These are phyloP conservation scores for Tyria jacobaeae DNA, from an alignment of 2,888 invertebrate species.

Conservation along the genomic window DNA sequence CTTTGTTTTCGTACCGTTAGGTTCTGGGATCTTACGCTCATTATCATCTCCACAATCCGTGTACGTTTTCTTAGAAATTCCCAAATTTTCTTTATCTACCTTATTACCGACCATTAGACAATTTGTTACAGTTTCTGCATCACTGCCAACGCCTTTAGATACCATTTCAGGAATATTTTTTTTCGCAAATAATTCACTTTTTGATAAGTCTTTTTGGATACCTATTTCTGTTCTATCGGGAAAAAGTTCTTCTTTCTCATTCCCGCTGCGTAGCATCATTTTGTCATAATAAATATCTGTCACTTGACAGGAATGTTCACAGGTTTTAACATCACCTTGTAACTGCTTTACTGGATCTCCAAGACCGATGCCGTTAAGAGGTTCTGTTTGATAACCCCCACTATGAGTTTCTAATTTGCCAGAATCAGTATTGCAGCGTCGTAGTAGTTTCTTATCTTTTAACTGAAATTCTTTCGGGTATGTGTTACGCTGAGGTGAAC, in stretches of 20 bases:
- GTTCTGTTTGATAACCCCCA: conserved; percentile 40
- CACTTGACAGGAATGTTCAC: conserved; percentile 5
- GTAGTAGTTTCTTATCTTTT: conserved; percentile 57
- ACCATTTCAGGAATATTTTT: conserved; percentile 9
- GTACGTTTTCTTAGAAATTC: neutral
- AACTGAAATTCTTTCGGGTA: conserved; percentile 59
- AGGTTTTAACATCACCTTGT: neutral
- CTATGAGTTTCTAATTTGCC: conserved; percentile 46
- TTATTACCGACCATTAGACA: neutral
- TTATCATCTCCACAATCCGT: neutral
- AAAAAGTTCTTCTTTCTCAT: conserved; percentile 3
- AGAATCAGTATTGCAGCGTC: conserved; percentile 66
- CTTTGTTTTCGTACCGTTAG: neutral
- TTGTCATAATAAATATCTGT: neutral
- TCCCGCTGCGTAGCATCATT: neutral
- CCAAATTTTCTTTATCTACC: neutral
- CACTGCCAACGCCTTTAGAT: conserved; percentile 26
- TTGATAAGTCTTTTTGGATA: conserved; percentile 43
- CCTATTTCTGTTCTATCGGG: conserved; percentile 30
- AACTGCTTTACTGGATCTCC: neutral
- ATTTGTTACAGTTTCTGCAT: conserved; percentile 9
- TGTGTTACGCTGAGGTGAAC: conserved; percentile 52
- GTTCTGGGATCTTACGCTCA: neutral
- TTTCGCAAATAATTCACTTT: conserved; percentile 3
- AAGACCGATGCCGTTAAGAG: conserved; percentile 1